These are phyloP conservation scores for Subanguina moxae DNA, from an alignment of 1,140 invertebrate species.

Conservation along the genomic window DNA sequence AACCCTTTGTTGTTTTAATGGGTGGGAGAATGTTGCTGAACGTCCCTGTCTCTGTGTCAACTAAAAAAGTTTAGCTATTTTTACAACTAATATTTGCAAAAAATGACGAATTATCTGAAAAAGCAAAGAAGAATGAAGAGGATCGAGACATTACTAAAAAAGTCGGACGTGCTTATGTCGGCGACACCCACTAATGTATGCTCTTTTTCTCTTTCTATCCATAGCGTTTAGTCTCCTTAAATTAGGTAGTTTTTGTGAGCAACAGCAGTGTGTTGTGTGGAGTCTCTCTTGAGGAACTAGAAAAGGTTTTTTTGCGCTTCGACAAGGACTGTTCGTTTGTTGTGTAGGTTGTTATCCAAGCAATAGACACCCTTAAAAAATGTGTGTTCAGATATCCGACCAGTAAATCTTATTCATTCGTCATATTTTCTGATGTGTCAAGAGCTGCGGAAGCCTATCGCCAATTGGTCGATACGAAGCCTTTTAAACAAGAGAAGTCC, in stretches of 20 bases:
- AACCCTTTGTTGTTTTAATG: too few species aligned
- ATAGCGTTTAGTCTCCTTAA: not conserved
- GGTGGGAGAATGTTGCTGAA: too few species aligned
- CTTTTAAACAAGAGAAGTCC: slow-evolving; percentile 13
- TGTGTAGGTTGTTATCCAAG: slow-evolving; percentile 2
- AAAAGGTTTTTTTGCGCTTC: slow-evolving; percentile 16
- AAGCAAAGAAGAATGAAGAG: not conserved
- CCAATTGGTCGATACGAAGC: slow-evolving; percentile 12
- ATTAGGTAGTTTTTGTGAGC: not conserved
- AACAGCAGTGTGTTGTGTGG: slow-evolving; percentile 24
- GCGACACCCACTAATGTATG: slow-evolving; percentile 12
- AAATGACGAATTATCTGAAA: not conserved
- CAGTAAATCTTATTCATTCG: slow-evolving; percentile 22
- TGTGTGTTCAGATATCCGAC: not conserved
- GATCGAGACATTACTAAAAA: slow-evolving; percentile 4
- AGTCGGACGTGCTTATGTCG: not conserved
- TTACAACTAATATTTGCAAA: too few species aligned
- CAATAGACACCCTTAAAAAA: too few species aligned
- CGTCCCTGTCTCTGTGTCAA: too few species aligned
- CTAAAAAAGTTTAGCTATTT: too few species aligned
- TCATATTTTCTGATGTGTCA: slow-evolving; percentile 23
- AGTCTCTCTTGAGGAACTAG: slow-evolving; percentile 19
- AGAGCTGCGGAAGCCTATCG: not conserved
- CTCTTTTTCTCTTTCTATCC: not conserved
- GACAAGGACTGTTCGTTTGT: slow-evolving; percentile 17